Evolutionary conservation across 2,113 vertebrate genomes (phyloP).

Genomic region (Fulmarus glacialis): DNA sequence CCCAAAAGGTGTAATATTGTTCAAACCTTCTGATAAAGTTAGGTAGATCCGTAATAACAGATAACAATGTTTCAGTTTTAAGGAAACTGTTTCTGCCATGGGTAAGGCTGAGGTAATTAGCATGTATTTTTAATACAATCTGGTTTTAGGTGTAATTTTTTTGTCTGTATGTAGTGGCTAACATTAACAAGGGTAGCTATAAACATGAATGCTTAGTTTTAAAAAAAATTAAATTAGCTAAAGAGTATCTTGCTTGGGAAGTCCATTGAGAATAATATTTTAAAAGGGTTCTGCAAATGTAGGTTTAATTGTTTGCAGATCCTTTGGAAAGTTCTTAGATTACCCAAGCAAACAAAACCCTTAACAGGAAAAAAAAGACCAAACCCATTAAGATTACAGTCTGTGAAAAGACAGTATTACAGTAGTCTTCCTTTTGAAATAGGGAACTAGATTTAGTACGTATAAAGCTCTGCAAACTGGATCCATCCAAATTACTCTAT

Average conservation of each 20-base stretch:
- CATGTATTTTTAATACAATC: background rate
- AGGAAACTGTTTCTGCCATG: background rate
- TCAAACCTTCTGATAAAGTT: background rate
- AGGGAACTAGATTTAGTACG: background rate
- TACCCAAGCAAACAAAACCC: background rate
- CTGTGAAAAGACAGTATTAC: background rate
- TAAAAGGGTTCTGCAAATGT: background rate
- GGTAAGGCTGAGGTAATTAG: background rate
- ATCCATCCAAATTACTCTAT: background rate
- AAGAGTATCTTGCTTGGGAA: background rate
- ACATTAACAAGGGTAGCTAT: background rate
- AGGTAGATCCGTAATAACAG: background rate
- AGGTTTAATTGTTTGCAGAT: background rate
- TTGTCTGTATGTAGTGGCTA: background rate
- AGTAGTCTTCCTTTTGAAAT: background rate
- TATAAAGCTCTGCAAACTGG: background rate
- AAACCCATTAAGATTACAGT: background rate
- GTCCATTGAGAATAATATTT: background rate
- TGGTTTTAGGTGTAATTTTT: background rate
- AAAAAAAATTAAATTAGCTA: background rate
- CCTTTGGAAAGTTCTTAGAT: background rate
- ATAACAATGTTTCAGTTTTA: background rate
- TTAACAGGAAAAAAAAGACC: background rate
- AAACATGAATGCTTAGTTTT: background rate
- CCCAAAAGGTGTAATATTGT: background rate